phyloP scores from a whole-genome alignment of 1,140 invertebrate genomes.

The Anagrus nilaparvatae region DNA sequence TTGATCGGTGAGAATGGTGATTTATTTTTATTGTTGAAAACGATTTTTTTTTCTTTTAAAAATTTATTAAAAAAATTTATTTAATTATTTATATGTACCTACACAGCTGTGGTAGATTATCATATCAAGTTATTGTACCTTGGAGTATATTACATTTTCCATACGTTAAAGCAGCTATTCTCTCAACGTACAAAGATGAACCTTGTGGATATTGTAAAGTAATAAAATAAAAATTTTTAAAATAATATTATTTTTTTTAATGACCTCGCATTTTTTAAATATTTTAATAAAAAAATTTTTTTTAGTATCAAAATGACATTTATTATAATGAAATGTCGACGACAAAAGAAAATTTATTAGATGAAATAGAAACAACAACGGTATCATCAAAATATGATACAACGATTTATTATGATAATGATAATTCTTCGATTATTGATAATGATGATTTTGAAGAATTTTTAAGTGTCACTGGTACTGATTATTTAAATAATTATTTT shows the following conservation, averaged over 20 bases:
- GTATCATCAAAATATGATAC: no score
- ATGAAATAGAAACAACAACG: neutral
- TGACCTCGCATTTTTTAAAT: neutral
- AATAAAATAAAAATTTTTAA: neutral
- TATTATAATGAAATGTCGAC: neutral
- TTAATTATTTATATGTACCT: neutral
- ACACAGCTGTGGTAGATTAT: slow-evolving; percentile 34
- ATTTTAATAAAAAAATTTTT: no score
- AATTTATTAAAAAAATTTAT: neutral
- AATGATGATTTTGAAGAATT: no score
- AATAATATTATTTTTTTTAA: neutral
- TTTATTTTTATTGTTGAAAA: slow-evolving; percentile 4
- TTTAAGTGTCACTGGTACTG: no score
- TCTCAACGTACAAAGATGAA: slow-evolving; percentile 35
- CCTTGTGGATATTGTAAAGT: slow-evolving; percentile 32
- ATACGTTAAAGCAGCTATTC: slow-evolving; percentile 36
- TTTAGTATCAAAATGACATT: no score
- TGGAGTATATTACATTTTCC: slow-evolving; percentile 39
- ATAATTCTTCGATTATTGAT: no score
- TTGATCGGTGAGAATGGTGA: slow-evolving; percentile 26
- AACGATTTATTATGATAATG: no score
- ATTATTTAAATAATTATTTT: no score
- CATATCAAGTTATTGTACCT: slow-evolving; percentile 35
- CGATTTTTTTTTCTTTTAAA: neutral
- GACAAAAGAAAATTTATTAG: neutral